Percentiles rank a stretch among this genome's conserved stretches.
These are phyloP conservation scores for Zosterops lateralis DNA, from an alignment of 2,113 vertebrate species.

Conservation along the genomic window DNA sequence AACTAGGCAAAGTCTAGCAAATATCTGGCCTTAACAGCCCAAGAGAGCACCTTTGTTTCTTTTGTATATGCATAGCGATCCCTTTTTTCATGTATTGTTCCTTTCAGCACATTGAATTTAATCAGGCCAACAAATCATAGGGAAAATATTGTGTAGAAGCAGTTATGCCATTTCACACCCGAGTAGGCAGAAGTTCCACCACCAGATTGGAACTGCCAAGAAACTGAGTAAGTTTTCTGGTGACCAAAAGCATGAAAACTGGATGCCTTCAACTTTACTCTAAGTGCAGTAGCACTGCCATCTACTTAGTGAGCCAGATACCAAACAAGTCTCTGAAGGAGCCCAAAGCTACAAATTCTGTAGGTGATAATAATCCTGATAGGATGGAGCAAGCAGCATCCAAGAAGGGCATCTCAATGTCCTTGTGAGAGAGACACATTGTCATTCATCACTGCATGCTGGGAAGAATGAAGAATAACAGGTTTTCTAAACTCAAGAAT, in stretches of 20 bases:
- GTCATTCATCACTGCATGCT: fast-evolving
- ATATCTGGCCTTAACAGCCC: background rate
- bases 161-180: background rate
- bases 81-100: background rate
- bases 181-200: background rate
- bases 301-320: background rate
- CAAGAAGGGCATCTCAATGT: background rate
- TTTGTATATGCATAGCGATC: background rate
- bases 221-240: background rate
- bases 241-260: background rate
- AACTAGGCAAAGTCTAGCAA: background rate
- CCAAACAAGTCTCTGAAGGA: background rate
- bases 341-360: background rate
- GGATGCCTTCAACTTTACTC: background rate
- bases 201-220: background rate
- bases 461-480: background rate
- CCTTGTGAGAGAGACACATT: background rate
- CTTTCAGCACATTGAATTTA: background rate
- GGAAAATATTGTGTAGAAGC: background rate
- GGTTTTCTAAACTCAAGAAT: background rate
- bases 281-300: background rate
- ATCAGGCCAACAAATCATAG: background rate
- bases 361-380: background rate
- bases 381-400: background rate
- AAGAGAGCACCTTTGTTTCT: background rate